Percentiles rank a stretch among this genome's conserved stretches.
phyloP scores from a whole-genome alignment of 2,113 vertebrate genomes.

The Carassius gibelio region DNA sequence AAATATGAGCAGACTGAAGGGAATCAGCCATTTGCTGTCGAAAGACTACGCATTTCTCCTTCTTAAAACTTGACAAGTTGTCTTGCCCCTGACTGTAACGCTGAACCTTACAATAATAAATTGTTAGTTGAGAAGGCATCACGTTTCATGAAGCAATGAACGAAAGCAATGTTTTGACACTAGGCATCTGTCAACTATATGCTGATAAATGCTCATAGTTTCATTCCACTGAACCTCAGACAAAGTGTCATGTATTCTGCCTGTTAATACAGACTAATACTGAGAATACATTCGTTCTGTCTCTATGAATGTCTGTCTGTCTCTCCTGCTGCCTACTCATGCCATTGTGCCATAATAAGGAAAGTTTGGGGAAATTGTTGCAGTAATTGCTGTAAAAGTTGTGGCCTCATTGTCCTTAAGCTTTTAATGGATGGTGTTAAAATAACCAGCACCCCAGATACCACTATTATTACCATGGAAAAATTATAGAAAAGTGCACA shows the following conservation, averaged over 20 bases:
- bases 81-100: constrained; percentile 25
- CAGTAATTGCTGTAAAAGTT: not conserved
- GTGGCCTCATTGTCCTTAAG: not conserved
- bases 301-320: not conserved
- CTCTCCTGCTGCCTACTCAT: not conserved
- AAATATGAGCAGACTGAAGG: not conserved
- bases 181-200: constrained; percentile 46
- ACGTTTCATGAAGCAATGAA: constrained; percentile 19
- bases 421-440: not conserved
- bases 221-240: constrained; percentile 58
- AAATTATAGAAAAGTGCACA: not conserved
- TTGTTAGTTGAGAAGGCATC: constrained; percentile 16
- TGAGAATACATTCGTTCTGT: constrained; percentile 25
- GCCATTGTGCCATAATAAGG: not conserved
- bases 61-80: constrained; percentile 18
- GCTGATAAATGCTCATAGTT: constrained; percentile 65
- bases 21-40: not conserved
- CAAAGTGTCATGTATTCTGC: constrained; percentile 49
- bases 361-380: not conserved
- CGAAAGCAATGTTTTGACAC: constrained; percentile 29
- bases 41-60: not conserved
- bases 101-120: constrained; percentile 22
- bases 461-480: not conserved
- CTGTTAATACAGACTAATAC: constrained; percentile 55
- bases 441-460: not conserved